Conservation (phyloP, 2,113 vertebrate genomes). For the Ammospiza caudacuta region DNA sequence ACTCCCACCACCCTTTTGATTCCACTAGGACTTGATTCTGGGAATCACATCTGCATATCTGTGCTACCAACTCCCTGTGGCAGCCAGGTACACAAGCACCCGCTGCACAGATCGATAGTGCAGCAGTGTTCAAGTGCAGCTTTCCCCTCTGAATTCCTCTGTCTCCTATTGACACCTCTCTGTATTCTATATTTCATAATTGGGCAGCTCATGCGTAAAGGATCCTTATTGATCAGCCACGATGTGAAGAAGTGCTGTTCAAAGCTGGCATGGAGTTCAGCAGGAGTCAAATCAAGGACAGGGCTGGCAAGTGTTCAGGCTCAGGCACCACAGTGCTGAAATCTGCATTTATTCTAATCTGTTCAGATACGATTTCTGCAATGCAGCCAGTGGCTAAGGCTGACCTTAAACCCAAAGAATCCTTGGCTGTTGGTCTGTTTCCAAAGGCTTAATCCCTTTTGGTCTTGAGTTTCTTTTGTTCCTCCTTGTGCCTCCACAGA, state of each 20-base stretch:
- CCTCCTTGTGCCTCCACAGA: background rate
- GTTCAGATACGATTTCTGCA: slow-evolving; percentile 48
- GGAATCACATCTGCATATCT: background rate
- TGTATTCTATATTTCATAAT: background rate
- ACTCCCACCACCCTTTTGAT: background rate
- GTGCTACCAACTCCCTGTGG: background rate
- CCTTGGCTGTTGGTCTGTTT: slow-evolving; percentile 27
- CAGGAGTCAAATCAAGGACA: slow-evolving; percentile 30
- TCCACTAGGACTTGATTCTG: background rate
- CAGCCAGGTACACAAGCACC: background rate
- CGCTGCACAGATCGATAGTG: background rate
- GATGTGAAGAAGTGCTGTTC: background rate
- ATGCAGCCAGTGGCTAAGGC: slow-evolving; percentile 41
- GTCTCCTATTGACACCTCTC: background rate
- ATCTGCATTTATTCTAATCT: slow-evolving; percentile 57
- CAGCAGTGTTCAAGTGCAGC: background rate
- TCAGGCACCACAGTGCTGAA: slow-evolving; percentile 28
- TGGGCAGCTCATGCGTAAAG: background rate
- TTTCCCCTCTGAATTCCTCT: background rate
- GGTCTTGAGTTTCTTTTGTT: slow-evolving; percentile 25
- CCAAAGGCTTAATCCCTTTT: slow-evolving; percentile 49
- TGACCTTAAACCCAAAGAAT: slow-evolving; percentile 49
- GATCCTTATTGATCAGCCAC: slow-evolving; percentile 6
- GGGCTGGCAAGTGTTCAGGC: slow-evolving; percentile 33
- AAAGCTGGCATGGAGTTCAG: background rate